These are phyloP conservation scores for Apoda limacodes DNA, from an alignment of 2,888 invertebrate genomes.

Conservation along the genomic window DNA sequence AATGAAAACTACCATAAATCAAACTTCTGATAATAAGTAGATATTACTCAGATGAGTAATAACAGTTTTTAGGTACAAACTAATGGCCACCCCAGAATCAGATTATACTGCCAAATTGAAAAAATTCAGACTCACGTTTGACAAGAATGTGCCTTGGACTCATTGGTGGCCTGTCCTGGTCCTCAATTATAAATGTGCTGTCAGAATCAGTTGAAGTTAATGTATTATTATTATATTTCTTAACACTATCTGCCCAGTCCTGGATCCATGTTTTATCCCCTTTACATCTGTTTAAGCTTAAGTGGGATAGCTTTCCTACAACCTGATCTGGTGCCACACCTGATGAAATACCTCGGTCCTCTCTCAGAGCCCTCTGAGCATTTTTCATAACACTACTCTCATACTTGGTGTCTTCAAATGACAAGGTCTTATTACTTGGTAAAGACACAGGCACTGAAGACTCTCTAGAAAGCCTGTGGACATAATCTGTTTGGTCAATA, in stretches of 20 bases:
- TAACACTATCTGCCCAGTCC: constrained; percentile 74
- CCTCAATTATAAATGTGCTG: constrained; percentile 26
- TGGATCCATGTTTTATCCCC: constrained; percentile 72
- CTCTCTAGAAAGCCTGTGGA: constrained; percentile 55
- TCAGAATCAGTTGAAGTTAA: constrained; percentile 30
- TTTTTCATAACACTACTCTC: constrained; percentile 52
- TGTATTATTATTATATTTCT: constrained; percentile 57
- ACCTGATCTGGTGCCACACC: constrained; percentile 45
- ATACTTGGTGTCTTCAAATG: constrained; percentile 40
- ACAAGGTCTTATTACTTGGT: constrained; percentile 35
- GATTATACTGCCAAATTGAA: constrained; percentile 3
- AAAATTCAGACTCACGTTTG: constrained; percentile 44
- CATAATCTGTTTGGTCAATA: constrained; percentile 74
- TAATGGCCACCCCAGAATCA: too few relatives aligned
- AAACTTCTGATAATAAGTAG: too few relatives aligned
- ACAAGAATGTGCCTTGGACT: constrained; percentile 45
- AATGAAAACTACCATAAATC: too few relatives aligned
- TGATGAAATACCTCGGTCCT: constrained; percentile 33
- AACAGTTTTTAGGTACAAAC: too few relatives aligned
- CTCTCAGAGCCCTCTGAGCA: constrained; percentile 45
- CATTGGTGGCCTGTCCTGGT: constrained; percentile 47
- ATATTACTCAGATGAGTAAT: too few relatives aligned
- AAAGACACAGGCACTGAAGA: constrained; percentile 55
- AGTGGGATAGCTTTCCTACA: constrained; percentile 52
- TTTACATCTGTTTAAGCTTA: constrained; percentile 60